Evolutionary conservation across 2,888 invertebrate genomes (phyloP), one percentile per base, ranked within the genome.

Genomic region (Macrophya alboannulata): DNA sequence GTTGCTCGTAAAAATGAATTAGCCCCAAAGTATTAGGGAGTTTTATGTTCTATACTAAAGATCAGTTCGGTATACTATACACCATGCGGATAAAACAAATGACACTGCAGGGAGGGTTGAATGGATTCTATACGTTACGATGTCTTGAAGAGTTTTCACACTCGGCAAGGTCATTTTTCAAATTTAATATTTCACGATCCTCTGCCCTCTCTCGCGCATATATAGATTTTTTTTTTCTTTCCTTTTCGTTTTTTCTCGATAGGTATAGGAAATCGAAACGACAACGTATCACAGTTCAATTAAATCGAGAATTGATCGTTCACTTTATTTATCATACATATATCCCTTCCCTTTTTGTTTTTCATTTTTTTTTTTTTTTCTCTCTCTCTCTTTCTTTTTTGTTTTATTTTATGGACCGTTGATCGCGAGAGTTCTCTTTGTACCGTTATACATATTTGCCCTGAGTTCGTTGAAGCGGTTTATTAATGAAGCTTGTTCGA

Each of bases 401-500:
- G 51, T n/a, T 77, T 48, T 31, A 25, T 45, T 68, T 51, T 17
- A n/a, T 51, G 37, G 45, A 45, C 9, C 76, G 48, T 55, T n/a
- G 51, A 51, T 15, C 25, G 45, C 55, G 48, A 77, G 77, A 51
- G 51, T 77, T 77, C 51, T 51, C 51, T 77, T 77, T 77, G 77
- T 55, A 55, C 51, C n/a, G 77, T 31, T 45, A 55, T 55, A 77
- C 31, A 25, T 55, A 17, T 48, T 25, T 25, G 77, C 21, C 21
- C 31, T 25, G 37, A 77, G 48, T 55, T 31, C 25, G 51, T 77
- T 55, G 25, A n/a, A 55, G 77, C 77, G 55, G 37, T 77, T 77
- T 51, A 51, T 77, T 77, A 77, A 55, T 37, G 55, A 77, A 77
- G 77, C 37, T 55, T 55, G 55, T 77, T 77, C 8, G 31, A 37